Evolutionary conservation across 1,140 invertebrate genomes (phyloP), one percentile per base, ranked within the genome.

Genomic region (Apis dorsata): DNA sequence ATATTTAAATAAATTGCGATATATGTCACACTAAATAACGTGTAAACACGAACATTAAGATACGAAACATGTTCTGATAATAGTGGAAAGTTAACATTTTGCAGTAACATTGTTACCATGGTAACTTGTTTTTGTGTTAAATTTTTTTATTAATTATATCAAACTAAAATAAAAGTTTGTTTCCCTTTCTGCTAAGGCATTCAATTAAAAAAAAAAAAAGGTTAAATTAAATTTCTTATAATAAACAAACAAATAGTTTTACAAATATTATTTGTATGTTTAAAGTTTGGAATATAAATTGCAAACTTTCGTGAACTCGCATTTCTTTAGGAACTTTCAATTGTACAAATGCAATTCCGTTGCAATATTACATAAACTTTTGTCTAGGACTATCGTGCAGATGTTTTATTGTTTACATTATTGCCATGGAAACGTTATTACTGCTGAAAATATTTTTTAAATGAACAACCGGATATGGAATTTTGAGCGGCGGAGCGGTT

Each of bases 401-500:
- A 80, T 83, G 19, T 72, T 70, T 77, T 85, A 85, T 85, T 73
- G 71, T 65, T 72, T 80, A 82, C 44, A 81, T 87, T 88, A 88
- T 88, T 88, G 84, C 87, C 87, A 88, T 88, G 86, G 87, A 88
- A 88, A 88, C 86, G 83, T 88, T 88, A 88, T 88, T 88, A 88
- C 87, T 88, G 87, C 87, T 88, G 76, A 88, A 88, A 88, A 85
- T 85, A 88, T 85, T 85, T 88, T 77, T 66, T 68, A 79, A 88
- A 88, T 57, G 70, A 81, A 84, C 55, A 84, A 86, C 68, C 66
- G 63, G 70, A 62, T 74, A 65, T 79, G 66, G 63, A 85, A 81
- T 72, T 75, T 88, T 84, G 71, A 88, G 87, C 85, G 70, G 84
- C 84, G 66, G 81, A 86, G 85, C 87, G 75, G 75, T 85, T 81